Percentiles rank a stretch among this genome's conserved stretches.
Evolutionary conservation across 2,797 vertebrate genomes (phyloP).

Genomic region (Cuniculus paca): DNA sequence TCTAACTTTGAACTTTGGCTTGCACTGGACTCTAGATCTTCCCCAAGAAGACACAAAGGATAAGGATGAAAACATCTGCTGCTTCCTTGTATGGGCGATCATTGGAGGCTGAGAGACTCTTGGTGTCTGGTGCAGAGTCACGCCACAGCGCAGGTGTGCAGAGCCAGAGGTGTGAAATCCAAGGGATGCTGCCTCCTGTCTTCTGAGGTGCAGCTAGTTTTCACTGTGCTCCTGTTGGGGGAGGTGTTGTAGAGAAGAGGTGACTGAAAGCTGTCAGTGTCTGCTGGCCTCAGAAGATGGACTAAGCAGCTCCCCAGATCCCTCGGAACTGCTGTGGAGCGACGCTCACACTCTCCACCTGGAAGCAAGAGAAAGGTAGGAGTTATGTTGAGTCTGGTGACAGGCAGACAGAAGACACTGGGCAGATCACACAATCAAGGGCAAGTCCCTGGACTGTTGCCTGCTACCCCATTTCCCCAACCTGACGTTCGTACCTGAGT

Average conservation of each 20-base stretch:
- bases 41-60: not conserved
- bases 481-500: not conserved
- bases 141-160: not conserved
- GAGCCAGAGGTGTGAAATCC: not conserved
- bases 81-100: not conserved
- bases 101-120: not conserved
- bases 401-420: no score
- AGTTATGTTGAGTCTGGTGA: not conserved
- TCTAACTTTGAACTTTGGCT: not conserved
- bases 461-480: no score
- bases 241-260: not conserved
- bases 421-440: accelerated
- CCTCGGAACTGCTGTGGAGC: not conserved
- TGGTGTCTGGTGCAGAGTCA: not conserved
- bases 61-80: not conserved
- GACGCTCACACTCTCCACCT: accelerated
- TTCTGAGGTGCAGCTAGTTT: not conserved
- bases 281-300: not conserved
- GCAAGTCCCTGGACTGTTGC: not conserved
- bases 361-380: not conserved
- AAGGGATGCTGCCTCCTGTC: not conserved
- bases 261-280: not conserved
- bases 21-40: not conserved
- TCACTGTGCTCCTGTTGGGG: not conserved
- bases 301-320: not conserved